phyloP scores from a whole-genome alignment of 1,140 invertebrate species.

The Chlorops oryzae region DNA sequence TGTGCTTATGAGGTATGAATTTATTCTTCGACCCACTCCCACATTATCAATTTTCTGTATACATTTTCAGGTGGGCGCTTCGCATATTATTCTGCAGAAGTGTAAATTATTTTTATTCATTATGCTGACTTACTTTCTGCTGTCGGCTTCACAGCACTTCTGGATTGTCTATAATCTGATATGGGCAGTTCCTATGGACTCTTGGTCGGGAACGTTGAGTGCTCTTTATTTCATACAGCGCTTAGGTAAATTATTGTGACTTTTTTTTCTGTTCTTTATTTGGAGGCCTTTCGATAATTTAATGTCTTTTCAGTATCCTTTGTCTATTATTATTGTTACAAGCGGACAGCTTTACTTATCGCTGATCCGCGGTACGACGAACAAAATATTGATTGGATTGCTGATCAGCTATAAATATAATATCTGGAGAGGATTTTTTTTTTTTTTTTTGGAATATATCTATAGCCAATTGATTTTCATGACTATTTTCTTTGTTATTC shows the following conservation, averaged over 20 bases:
- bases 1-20: constrained; percentile 63
- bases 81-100: constrained; percentile 57
- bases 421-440: too few relatives aligned
- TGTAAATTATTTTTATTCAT: constrained; percentile 55
- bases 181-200: constrained; percentile 9
- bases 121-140: constrained; percentile 48
- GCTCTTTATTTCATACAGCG: constrained; percentile 33
- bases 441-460: too few relatives aligned
- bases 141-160: constrained; percentile 52
- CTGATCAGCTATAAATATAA: constrained; percentile 55
- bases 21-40: background rate
- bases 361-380: constrained; percentile 65
- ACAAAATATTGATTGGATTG: constrained; percentile 64
- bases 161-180: constrained; percentile 40
- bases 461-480: too few relatives aligned
- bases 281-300: background rate
- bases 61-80: constrained; percentile 56
- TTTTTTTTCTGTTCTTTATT: background rate
- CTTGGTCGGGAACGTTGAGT: constrained; percentile 30
- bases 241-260: constrained; percentile 23
- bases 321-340: constrained; percentile 69
- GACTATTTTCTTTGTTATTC: too few relatives aligned
- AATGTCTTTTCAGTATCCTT: constrained; percentile 56
- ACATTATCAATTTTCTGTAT: constrained; percentile 13
- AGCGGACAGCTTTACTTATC: constrained; percentile 61